A percentile compares a stretch with the other conserved stretches of the same genome.
These are phyloP conservation scores for Oscheius sp. DNA, from an alignment of 1,140 invertebrate genomes.

Conservation along the genomic window DNA sequence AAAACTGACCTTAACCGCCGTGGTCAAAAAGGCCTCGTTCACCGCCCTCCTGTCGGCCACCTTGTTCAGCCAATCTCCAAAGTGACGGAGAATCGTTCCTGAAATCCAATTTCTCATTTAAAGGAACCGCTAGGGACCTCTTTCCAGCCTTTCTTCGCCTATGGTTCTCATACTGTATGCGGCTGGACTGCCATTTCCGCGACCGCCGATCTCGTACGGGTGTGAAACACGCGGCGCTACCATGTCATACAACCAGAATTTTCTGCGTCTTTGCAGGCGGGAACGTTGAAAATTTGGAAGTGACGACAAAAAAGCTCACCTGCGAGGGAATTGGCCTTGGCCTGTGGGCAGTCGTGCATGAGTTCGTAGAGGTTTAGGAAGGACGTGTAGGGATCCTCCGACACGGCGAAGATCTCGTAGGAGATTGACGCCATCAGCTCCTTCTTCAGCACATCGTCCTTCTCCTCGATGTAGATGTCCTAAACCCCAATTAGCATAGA, in stretches of 20 bases:
- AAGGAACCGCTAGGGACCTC: background rate
- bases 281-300: background rate
- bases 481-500: background rate
- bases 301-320: background rate
- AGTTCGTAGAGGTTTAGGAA: background rate
- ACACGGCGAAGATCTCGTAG: background rate
- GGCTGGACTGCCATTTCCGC: too few species aligned
- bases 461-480: background rate
- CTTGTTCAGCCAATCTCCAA: background rate
- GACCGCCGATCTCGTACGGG: too few species aligned
- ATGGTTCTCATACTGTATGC: too few species aligned
- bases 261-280: background rate
- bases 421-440: background rate
- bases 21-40: background rate
- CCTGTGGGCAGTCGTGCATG: background rate
- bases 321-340: background rate
- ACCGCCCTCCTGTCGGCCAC: background rate
- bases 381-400: background rate
- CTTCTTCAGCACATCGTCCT: background rate
- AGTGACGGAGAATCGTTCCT: background rate
- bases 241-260: background rate
- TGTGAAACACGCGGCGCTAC: background rate
- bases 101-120: too few species aligned
- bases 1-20: background rate
- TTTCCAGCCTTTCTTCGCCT: background rate